These are phyloP conservation scores for Perccottus glenii DNA, from an alignment of 2,113 vertebrate genomes.

Conservation along the genomic window DNA sequence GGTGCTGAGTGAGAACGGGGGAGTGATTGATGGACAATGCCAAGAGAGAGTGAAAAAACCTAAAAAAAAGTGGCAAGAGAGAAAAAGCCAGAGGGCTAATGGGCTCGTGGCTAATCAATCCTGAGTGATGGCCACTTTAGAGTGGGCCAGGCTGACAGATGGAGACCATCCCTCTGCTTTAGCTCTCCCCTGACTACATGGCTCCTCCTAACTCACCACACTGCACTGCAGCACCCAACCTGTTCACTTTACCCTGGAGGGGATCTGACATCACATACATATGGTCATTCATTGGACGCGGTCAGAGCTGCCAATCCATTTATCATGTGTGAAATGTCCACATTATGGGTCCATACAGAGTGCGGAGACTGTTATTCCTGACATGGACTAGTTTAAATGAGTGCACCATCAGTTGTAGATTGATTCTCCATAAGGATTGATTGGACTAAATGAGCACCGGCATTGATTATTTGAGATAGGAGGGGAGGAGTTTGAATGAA, in stretches of 20 bases:
- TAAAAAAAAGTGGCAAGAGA: constrained; percentile 46
- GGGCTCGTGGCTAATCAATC: constrained; percentile 75
- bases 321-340: constrained; percentile 24
- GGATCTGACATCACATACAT: constrained; percentile 25
- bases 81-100: constrained; percentile 74
- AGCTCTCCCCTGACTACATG: constrained; percentile 59
- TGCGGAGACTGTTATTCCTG: constrained; percentile 36
- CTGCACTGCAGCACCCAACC: constrained; percentile 27
- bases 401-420: constrained; percentile 65
- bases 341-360: constrained; percentile 14
- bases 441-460: constrained; percentile 64
- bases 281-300: constrained; percentile 6
- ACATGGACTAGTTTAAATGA: constrained; percentile 49
- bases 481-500: constrained; percentile 18
- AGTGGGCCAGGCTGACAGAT: constrained; percentile 67
- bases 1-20: constrained; percentile 36
- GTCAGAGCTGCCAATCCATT: constrained; percentile 27
- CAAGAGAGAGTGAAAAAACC: constrained; percentile 25
- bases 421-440: constrained; percentile 68
- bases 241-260: neutral
- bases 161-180: constrained; percentile 69
- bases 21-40: constrained; percentile 27
- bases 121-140: constrained; percentile 76
- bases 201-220: constrained; percentile 41
- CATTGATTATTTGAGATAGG: constrained; percentile 43